Evolutionary conservation across 2,888 invertebrate genomes (phyloP), one percentile per base, ranked within the genome.

Genomic region (Perizoma affinitatum): DNA sequence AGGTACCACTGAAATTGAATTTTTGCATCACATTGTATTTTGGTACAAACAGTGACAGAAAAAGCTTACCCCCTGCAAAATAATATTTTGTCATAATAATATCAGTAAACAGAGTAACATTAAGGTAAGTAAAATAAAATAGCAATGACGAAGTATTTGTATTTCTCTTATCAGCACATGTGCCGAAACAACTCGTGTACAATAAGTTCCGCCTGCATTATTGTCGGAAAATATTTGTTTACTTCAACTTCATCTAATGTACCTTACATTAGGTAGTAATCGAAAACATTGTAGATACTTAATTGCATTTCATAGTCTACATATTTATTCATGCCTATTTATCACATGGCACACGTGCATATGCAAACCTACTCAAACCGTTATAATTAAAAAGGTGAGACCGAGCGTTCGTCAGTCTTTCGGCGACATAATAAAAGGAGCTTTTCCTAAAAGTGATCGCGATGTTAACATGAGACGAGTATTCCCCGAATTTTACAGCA

Each of bases 401-500:
- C 53, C 38, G n/a, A 38, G 45, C 33, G 1, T 2, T 22, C 22
- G 42, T 49, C 11, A 11, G 49, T 55, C n/a, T 22, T 41, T 8
- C n/a, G 33, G 38, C 41, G 4, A 40, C 49, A 45, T 35, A 6
- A 51, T 55, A 34, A 52, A 46, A 54, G 11, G 33, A 52, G 22
- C 47, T 8, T 61, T 57, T 57, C 46, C 38, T 46, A 55, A 54
- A 58, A 62, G 8, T 55, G 35, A 62, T 58, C 47, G n/a, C 43
- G 6, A 45, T 35, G 69, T 71, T 70, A 74, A 74, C 71, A 57
- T 72, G 73, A 68, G 71, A 69, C 63, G 65, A 67, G 69, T 64
- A 70, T 82, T 83, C 78, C 66, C 63, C 74, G 80, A 84, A 84
- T 77, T 83, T 83, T 78, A 84, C 74, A 77, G 78, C 76, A 69